phyloP scores from a whole-genome alignment of 1,140 invertebrate genomes.

The Adelges cooleyi region DNA sequence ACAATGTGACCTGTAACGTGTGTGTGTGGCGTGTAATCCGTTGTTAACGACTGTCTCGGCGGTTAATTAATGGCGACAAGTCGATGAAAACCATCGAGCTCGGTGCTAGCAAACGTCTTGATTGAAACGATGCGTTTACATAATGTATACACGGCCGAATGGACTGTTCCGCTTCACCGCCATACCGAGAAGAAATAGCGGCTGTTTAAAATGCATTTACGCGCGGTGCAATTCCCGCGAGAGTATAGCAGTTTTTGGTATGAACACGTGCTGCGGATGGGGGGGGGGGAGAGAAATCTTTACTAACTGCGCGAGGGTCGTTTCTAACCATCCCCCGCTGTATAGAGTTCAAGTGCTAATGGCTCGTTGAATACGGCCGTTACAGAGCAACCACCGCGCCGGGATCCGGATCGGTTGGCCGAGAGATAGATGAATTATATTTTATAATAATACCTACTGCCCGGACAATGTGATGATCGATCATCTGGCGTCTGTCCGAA shows the following conservation, averaged over 20 bases:
- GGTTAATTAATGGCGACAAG: too few species aligned
- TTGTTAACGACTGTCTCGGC: too few species aligned
- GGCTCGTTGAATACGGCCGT: slow-evolving; percentile 3
- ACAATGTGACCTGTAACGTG: background rate
- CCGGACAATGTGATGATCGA: background rate
- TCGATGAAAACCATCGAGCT: background rate
- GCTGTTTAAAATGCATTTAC: slow-evolving; percentile 19
- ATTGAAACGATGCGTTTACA: too few species aligned
- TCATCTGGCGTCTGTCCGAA: background rate
- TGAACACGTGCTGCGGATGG: too few species aligned
- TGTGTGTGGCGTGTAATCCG: too few species aligned
- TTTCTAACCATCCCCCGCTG: slow-evolving; percentile 2
- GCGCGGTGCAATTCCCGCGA: background rate
- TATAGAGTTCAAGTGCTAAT: slow-evolving; percentile 25
- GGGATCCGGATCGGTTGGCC: background rate
- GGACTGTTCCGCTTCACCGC: too few species aligned
- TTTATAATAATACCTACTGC: background rate
- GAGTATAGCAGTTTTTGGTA: slow-evolving; percentile 6
- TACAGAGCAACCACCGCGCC: background rate
- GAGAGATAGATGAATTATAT: slow-evolving; percentile 18
- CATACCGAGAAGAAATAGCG: too few species aligned
- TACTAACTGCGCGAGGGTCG: slow-evolving; percentile 6
- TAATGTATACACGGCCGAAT: too few species aligned
- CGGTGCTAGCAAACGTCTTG: too few species aligned
- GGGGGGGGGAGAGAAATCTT: background rate